Percentiles rank a stretch among this genome's conserved stretches.
Conservation (phyloP, 2,797 vertebrate species). For the Rachycentron canadum region DNA sequence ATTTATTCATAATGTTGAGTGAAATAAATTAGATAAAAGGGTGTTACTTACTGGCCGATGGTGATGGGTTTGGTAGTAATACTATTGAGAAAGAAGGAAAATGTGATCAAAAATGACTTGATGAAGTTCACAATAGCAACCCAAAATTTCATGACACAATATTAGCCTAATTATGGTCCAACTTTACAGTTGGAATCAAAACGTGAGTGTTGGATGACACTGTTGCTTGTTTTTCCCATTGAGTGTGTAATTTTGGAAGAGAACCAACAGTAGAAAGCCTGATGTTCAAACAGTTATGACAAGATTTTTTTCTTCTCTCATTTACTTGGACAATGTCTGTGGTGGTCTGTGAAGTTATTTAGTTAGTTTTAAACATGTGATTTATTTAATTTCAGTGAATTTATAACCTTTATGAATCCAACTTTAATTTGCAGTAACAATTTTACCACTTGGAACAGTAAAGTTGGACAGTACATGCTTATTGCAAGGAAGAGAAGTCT, state of each 20-base stretch:
- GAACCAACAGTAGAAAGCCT: background rate
- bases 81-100: slow-evolving; percentile 27
- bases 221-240: background rate
- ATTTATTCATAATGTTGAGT: background rate
- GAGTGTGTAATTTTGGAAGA: background rate
- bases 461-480: background rate
- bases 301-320: too few species aligned
- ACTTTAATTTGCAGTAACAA: background rate
- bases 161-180: background rate
- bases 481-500: background rate
- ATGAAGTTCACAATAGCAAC: background rate
- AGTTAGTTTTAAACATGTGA: too few species aligned
- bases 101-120: background rate
- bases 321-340: background rate
- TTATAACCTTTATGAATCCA: background rate
- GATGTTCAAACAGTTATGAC: too few species aligned
- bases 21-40: background rate
- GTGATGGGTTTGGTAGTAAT: accelerated
- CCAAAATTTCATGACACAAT: background rate
- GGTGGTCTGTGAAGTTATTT: background rate
- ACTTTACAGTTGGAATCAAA: background rate
- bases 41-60: slow-evolving; percentile 31
- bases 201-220: background rate
- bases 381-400: background rate
- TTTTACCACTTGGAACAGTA: background rate